Base-by-base conservation (phyloP, 2,888 invertebrate species). In the Odontocerum albicorne region DNA sequence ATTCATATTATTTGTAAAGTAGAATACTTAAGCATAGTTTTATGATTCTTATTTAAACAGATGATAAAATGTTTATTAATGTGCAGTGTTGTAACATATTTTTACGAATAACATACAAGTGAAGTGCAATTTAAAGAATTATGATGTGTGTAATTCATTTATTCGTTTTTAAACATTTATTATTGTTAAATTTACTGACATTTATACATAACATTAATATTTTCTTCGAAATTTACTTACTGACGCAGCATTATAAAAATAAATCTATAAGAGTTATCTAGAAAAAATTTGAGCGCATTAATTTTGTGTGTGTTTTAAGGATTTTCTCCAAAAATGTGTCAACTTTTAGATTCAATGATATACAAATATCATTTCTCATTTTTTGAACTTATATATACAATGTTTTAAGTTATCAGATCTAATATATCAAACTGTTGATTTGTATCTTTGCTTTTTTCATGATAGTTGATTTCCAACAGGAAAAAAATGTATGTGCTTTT, bases 231-330 rank as follows among this genome's bases (percentile, higher is more conserved):
- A 35, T 36, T 36, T 46, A 53, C 53, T 53, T 53, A 53, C 53
- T 40, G 39, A 49, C 13, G 19, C 40, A 20, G 53, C 15, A 22
- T 10, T 19, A 32, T 35, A 35, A 46, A 35, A 35, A 46, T 15
- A 46, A 53, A 22, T 40, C 20, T 53, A 39, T 39, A 22, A 33
- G 45, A 44, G 35, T 19, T 42, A 51, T 45, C 40, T 43, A 33
- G 45, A 49, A 56, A 57, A 45, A 49, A 57, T 45, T 33, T 46
- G 46, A 42, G 15, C 10, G 10, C 27, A 27, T 27, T 27, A 27
- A 7, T 27, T 27, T 10, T 4, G 10, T 27, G 27, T 27, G 27
- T 27, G 10, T 27, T 27, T 27, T 27, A 7, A 10, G n/a, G n/a
- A n/a, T n/a, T n/a, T n/a, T n/a, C n/a, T n/a, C n/a, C n/a, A n/a